These are phyloP conservation scores for Mayetiola destructor DNA, from an alignment of 2,888 invertebrate genomes.

Conservation along the genomic window DNA sequence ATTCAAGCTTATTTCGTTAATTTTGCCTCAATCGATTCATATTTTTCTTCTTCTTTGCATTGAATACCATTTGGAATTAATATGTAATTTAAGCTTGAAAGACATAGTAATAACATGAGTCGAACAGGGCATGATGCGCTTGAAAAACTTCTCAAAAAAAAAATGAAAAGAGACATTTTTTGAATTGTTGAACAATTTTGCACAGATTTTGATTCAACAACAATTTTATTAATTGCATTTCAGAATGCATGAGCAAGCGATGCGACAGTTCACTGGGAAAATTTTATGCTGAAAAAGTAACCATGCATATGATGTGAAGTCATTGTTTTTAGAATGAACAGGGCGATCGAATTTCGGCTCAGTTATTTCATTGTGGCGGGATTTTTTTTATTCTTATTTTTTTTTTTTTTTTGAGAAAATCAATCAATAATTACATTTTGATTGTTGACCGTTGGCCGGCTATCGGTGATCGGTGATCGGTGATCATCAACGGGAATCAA, in stretches of 20 bases:
- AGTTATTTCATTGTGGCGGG: neutral
- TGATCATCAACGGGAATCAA: neutral
- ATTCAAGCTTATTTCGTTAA: neutral
- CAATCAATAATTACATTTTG: conserved; percentile 4
- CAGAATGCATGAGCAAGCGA: neutral
- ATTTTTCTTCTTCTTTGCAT: neutral
- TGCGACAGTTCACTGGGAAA: neutral
- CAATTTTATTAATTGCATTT: neutral
- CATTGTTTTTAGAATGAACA: neutral
- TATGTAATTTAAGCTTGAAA: neutral
- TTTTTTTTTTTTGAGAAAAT: neutral
- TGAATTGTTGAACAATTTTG: neutral
- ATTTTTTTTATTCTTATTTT: neutral
- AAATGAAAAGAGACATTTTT: neutral
- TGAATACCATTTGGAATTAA: no score
- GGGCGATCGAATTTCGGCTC: neutral
- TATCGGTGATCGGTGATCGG: neutral
- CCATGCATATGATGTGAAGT: conserved; percentile 5
- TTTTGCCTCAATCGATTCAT: neutral
- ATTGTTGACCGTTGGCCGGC: neutral
- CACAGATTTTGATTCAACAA: neutral
- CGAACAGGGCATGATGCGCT: neutral
- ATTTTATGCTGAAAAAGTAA: neutral
- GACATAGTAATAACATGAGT: neutral
- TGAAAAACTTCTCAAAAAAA: neutral